Conservation (phyloP, 2,797 vertebrate genomes). For the Poeciliopsis gracilis region DNA sequence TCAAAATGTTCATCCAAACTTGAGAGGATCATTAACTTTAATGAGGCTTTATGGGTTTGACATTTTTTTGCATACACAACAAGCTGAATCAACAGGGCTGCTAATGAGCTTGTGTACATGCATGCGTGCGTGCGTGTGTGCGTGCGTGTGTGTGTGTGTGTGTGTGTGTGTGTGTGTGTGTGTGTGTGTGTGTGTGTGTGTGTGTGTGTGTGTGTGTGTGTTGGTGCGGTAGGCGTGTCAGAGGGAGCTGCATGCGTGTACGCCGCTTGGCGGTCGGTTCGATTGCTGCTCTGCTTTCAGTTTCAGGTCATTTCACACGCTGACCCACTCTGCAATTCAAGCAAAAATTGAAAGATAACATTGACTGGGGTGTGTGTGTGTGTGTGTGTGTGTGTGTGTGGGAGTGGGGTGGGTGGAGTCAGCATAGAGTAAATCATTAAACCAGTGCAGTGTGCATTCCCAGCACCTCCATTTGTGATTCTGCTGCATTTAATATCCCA, state of each 20-base stretch:
- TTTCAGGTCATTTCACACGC: slow-evolving; percentile 41
- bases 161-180: too few relatives aligned
- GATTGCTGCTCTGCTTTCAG: slow-evolving; percentile 36
- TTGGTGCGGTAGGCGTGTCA: background rate
- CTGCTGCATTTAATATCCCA: slow-evolving; percentile 5
- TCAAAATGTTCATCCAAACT: background rate
- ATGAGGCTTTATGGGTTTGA: slow-evolving; percentile 16
- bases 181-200: too few relatives aligned
- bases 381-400: slow-evolving; percentile 9
- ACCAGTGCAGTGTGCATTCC: slow-evolving; percentile 17
- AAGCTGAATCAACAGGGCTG: background rate
- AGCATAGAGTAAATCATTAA: slow-evolving; percentile 52
- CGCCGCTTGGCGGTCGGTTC: slow-evolving; percentile 20
- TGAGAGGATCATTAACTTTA: slow-evolving; percentile 14
- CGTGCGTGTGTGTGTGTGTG: too few relatives aligned
- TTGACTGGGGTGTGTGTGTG: slow-evolving; percentile 25
- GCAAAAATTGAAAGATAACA: slow-evolving; percentile 40
- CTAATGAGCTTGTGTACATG: slow-evolving; percentile 12
- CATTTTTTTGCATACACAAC: background rate
- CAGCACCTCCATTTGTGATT: slow-evolving; percentile 21
- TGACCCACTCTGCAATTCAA: slow-evolving; percentile 27
- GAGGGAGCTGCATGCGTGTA: background rate
- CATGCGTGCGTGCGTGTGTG: background rate
- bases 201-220: too few relatives aligned
- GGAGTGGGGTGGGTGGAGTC: background rate